A percentile compares a stretch with the other conserved stretches of the same genome.
Evolutionary conservation across 2,888 invertebrate genomes (phyloP).

Genomic region (Bedellia somnulentella): DNA sequence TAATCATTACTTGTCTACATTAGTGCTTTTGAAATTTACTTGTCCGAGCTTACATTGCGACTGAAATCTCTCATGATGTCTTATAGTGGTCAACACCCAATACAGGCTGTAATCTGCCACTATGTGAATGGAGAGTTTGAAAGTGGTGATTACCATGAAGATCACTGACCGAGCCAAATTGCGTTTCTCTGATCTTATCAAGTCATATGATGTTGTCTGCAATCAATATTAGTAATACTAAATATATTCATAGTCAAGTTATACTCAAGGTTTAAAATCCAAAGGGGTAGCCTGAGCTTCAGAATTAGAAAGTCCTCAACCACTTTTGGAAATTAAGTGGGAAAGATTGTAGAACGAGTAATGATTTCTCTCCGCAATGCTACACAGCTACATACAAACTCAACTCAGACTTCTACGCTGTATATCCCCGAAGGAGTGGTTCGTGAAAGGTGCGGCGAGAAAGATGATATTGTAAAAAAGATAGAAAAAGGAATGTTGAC

Average conservation of each 20-base stretch:
- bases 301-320: too few species aligned
- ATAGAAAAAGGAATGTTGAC: too few species aligned
- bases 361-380: not conserved
- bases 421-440: too few species aligned
- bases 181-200: constrained; percentile 63
- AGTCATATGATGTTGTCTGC: constrained; percentile 59
- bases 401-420: too few species aligned
- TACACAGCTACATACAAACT: too few species aligned
- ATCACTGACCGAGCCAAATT: constrained; percentile 54
- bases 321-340: too few species aligned
- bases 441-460: too few species aligned
- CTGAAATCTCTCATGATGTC: constrained; percentile 29
- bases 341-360: not conserved
- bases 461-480: too few species aligned
- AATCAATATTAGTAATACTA: too few species aligned
- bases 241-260: too few species aligned
- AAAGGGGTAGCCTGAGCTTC: too few species aligned
- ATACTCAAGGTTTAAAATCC: not conserved
- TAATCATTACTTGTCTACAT: not conserved
- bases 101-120: constrained; percentile 76
- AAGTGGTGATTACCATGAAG: constrained; percentile 65
- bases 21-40: constrained; percentile 18
- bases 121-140: constrained; percentile 75
- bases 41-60: constrained; percentile 18
- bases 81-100: constrained; percentile 67